Evolutionary conservation across 2,888 invertebrate species (phyloP), one percentile per base, ranked within the genome.

Genomic region (Caenorhabditis parvicauda): DNA sequence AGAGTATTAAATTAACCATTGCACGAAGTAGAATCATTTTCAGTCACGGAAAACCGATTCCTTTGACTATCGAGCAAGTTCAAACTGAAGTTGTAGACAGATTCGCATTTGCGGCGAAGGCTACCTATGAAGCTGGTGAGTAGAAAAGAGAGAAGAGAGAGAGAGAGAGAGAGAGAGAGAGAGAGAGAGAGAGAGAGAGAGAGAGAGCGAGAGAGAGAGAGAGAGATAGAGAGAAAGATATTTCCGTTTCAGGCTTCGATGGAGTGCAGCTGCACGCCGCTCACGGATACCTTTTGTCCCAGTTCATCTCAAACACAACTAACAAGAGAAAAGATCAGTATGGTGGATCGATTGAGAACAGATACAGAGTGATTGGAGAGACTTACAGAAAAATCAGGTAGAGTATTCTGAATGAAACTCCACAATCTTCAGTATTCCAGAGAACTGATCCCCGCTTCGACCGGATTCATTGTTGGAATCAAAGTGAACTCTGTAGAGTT

Each of bases 401-500:
- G n/a, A n/a, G n/a, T n/a, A n/a, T n/a, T n/a, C n/a, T n/a, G n/a
- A n/a, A n/a, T n/a, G n/a, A n/a, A n/a, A n/a, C n/a, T n/a, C n/a
- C n/a, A n/a, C n/a, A n/a, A n/a, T n/a, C n/a, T n/a, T n/a, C n/a
- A n/a, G n/a, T n/a, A n/a, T n/a, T n/a, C n/a, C n/a, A n/a, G 71
- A 51, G 22, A 41, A 9, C 52, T 54, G 38, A 64, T 75, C 35
- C 71, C 74, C 1, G 53, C 46, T 0, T 52, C 56, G 3, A 70
- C 64, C 14, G 68, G 65, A 0, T 75, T 75, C 27, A 37, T 73
- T 7, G 51, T 75, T 12, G 75, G 74, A 32, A 64, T 75, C 41
- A 75, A 75, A 38, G 59, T 71, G n/a, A 75, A 75, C 56, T 75
- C 74, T 2, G 68, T 72, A 2, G 75, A 75, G 39, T 75, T 75